phyloP scores from a whole-genome alignment of 2,888 invertebrate species.

The Boloria euphrosyne region DNA sequence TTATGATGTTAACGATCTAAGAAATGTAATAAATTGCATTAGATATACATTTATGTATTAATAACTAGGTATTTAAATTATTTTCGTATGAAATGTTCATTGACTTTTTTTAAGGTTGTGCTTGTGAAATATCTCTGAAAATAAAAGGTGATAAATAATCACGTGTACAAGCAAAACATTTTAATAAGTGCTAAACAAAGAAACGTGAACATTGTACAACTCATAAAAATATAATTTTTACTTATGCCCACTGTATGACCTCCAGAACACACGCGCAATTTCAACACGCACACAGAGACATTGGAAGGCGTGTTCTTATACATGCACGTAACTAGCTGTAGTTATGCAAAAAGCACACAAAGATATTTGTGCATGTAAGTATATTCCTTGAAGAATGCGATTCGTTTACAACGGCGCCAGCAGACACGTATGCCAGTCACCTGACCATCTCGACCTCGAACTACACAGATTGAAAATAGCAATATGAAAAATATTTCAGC shows the following conservation, averaged over 20 bases:
- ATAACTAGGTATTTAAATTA: too few species aligned
- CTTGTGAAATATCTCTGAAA: slow-evolving; percentile 56
- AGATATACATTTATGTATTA: too few species aligned
- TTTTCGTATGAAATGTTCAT: too few species aligned
- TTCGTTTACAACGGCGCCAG: slow-evolving; percentile 67
- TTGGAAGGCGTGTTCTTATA: slow-evolving; percentile 69
- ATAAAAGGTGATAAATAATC: slow-evolving; percentile 50
- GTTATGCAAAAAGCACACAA: slow-evolving; percentile 57
- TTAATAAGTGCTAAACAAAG: slow-evolving; percentile 55
- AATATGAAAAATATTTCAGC: slow-evolving; percentile 22
- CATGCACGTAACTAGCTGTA: slow-evolving; percentile 56
- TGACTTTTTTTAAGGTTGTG: too few species aligned
- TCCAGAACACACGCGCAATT: slow-evolving; percentile 63
- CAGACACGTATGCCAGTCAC: slow-evolving; percentile 68
- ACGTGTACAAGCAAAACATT: slow-evolving; percentile 44
- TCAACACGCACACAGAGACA: slow-evolving; percentile 49
- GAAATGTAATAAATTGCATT: too few species aligned
- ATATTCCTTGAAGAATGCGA: slow-evolving; percentile 61
- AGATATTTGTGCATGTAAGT: slow-evolving; percentile 45
- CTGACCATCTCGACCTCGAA: slow-evolving; percentile 56
- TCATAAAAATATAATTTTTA: slow-evolving; percentile 51
- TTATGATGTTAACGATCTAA: too few species aligned
- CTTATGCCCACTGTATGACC: slow-evolving; percentile 66
- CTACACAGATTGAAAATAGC: slow-evolving; percentile 21
- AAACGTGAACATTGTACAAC: slow-evolving; percentile 46